Conservation (phyloP, 2,888 invertebrate species). For the Helicoverpa assulta region DNA sequence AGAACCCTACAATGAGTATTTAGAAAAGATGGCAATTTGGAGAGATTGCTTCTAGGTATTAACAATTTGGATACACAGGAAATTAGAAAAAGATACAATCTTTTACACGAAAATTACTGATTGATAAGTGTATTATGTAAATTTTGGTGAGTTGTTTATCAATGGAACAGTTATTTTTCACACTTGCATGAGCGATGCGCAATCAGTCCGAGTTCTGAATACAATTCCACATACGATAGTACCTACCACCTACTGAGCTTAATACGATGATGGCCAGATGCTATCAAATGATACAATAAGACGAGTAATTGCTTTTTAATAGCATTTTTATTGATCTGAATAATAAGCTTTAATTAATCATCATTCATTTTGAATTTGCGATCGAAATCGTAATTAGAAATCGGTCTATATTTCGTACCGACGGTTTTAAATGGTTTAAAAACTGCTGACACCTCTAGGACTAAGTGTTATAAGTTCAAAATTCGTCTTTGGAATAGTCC, state of each 20-base stretch:
- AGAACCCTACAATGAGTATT: constrained; percentile 2
- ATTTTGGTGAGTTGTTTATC: constrained; percentile 41
- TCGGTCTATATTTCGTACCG: neutral
- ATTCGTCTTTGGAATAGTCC: neutral
- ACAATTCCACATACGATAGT: constrained; percentile 5
- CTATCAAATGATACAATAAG: constrained; percentile 45
- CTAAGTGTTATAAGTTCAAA: neutral
- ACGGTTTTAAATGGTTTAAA: neutral
- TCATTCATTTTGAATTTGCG: constrained; percentile 25
- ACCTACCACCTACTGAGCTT: constrained; percentile 54
- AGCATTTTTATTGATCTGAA: constrained; percentile 39
- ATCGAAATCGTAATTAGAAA: constrained; percentile 20
- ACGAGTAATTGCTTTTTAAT: constrained; percentile 61
- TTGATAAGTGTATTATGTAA: constrained; percentile 39
- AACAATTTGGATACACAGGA: neutral
- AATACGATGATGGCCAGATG: constrained; percentile 51
- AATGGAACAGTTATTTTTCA: constrained; percentile 55
- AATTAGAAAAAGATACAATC: constrained; percentile 18
- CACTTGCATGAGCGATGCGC: constrained; percentile 46
- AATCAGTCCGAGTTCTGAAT: constrained; percentile 40
- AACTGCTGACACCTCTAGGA: neutral
- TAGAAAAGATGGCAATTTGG: neutral
- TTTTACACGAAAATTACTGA: constrained; percentile 12
- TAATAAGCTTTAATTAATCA: constrained; percentile 26
- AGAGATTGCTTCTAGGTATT: neutral